Evolutionary conservation across 2,888 invertebrate species (phyloP).

Genomic region (Tetrapedia diversipes): DNA sequence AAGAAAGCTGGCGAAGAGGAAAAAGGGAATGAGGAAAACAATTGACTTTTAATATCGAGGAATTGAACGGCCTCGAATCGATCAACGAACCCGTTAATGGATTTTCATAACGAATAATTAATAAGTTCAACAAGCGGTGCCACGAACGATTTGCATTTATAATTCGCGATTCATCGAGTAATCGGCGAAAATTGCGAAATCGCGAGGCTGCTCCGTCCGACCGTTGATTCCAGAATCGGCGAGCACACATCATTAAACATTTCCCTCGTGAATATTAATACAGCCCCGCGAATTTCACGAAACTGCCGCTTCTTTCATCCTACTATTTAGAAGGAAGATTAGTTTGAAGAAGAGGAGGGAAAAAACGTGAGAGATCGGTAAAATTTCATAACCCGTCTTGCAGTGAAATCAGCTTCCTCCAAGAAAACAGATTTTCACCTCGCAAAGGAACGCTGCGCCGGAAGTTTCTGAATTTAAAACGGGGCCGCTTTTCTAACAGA

Average conservation of each 20-base stretch:
- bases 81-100: constrained; percentile 10
- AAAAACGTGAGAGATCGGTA: too few species aligned
- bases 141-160: constrained; percentile 26
- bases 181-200: constrained; percentile 22
- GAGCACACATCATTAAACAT: constrained; percentile 5
- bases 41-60: not conserved
- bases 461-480: constrained; percentile 35
- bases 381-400: not conserved
- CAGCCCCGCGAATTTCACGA: not conserved
- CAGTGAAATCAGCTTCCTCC: constrained; percentile 13
- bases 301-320: too few species aligned
- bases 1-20: too few species aligned
- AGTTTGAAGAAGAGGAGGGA: too few species aligned
- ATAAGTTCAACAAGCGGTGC: not conserved
- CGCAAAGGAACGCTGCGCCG: not conserved
- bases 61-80: not conserved
- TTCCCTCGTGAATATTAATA: constrained; percentile 9
- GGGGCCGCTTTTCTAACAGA: not conserved
- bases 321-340: too few species aligned
- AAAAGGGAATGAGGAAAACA: too few species aligned
- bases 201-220: not conserved
- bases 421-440: constrained; percentile 25
- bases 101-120: constrained; percentile 22
- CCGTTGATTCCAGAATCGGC: constrained; percentile 10
- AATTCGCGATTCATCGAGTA: constrained; percentile 20